Base-by-base conservation (phyloP, 2,888 invertebrate species). In the Ceratothoa steindachneri region DNA sequence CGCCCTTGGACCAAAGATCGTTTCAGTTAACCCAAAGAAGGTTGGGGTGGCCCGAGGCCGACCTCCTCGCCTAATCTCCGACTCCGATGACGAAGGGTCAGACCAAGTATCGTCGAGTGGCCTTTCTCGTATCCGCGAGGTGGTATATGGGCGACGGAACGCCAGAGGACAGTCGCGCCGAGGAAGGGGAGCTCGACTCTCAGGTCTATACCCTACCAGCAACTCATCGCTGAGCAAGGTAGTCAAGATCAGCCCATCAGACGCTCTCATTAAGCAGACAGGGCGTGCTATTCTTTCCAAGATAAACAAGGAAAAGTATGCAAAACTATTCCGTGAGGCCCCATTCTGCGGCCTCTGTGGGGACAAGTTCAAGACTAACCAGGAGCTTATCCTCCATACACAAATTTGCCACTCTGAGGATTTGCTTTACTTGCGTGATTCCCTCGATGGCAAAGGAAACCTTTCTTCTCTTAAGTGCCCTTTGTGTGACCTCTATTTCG, bases 401-500 rank as follows among this genome's bases (percentile, higher is more conserved):
- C 15, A 64, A 12, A 66, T 22, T 19, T 51, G 51, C 2, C 71
- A 71, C 30, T 65, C 66, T 15, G 66, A 71, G 27, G 71, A 71
- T 19, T 31, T 71, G 22, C 31, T 71, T 4, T 66, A 71, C 66
- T 29, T 71, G 66, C 31, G 66, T 19, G 71, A 64, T 41, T 65
- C 66, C 5, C 27, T 71, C 28, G 28, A 64, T 5, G 66, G 66
- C 24, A 71, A 71, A 64, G 66, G 65, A 31, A 66, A 71, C 29
- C 71, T 71, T 12, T 41, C 66, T 4, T 65, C 71, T 1, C 29
- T 31, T 27, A 65, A 71, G 28, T 71, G 71, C 52, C 66, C 71
- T 64, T 30, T 71, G 41, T 71, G 71, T 71, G 66, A 65, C 30
- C 53, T 71, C 4, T 53, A 71, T n/a, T 71, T 71, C 22, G 66